Conservation (phyloP, 2,797 vertebrate species). For the Acipenser ruthenus region DNA sequence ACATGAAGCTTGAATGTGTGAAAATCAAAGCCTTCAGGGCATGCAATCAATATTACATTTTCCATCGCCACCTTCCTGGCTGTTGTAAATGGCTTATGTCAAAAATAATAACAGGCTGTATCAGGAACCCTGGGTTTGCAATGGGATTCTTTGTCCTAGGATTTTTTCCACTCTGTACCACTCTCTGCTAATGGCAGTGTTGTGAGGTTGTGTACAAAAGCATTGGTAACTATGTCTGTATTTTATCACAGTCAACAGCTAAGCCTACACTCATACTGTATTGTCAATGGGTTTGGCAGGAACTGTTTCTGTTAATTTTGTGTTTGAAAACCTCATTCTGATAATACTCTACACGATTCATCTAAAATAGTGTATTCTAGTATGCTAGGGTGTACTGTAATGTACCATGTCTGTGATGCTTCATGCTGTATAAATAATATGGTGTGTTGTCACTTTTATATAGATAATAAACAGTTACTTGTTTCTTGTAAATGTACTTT, state of each 20-base stretch:
- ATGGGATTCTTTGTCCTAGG: slow-evolving; percentile 59
- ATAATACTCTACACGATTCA: too few species aligned
- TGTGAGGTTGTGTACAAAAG: slow-evolving; percentile 43
- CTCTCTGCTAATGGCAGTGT: slow-evolving; percentile 53
- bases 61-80: slow-evolving; percentile 64
- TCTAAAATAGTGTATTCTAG: too few species aligned
- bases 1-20: slow-evolving; percentile 54
- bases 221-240: background rate
- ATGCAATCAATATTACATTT: slow-evolving; percentile 2
- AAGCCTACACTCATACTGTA: background rate
- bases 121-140: slow-evolving; percentile 69
- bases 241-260: too few species aligned
- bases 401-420: too few species aligned
- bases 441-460: too few species aligned
- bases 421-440: too few species aligned
- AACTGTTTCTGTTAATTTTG: too few species aligned
- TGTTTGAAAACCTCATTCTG: too few species aligned
- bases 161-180: slow-evolving; percentile 47
- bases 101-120: slow-evolving; percentile 7
- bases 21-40: slow-evolving; percentile 2
- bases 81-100: slow-evolving; percentile 62
- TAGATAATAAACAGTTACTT: too few species aligned
- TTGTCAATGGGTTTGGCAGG: too few species aligned
- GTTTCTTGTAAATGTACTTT: too few species aligned
- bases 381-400: too few species aligned